Base-by-base conservation (phyloP, 1,140 invertebrate genomes). In the Sarcophaga peregrina region DNA sequence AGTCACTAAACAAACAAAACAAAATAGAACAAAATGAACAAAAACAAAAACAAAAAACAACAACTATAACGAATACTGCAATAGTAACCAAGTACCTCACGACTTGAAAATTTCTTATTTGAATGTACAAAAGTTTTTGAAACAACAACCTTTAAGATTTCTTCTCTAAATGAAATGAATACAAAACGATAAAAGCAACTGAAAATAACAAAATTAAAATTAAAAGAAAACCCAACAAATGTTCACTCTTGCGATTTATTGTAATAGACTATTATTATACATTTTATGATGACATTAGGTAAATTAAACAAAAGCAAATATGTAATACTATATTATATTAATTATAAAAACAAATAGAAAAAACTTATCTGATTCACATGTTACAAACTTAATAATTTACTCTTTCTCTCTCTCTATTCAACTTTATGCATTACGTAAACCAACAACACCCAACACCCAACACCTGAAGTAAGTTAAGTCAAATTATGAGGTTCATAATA, bases 211-310 rank as follows among this genome's bases (percentile, higher is more conserved):
- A n/a, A n/a, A n/a, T n/a, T n/a, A n/a, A 37, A 25, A 68, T 25
- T 68, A 20, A 10, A 15, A 68, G 0, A 0, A 17, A 68, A 68
- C 17, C 15, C 7, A 58, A n/a, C 54, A 13, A n/a, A 58, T n/a
- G 54, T 58, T 58, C 11, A 58, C 54, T 58, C n/a, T 58, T n/a
- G n/a, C 15, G 3, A 58, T n/a, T 58, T 58, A 58, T n/a, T 58
- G n/a, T 5, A n/a, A 58, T 58, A 58, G n/a, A 58, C 11, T 58
- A 58, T 58, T 58, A 37, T 37, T 37, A 37, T 37, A 37, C 15
- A 58, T 58, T 58, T 58, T 58, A 58, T 58, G 54, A 58, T 58
- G 54, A 58, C 54, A 58, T 58, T 58, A 58, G 54, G 13, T 13
- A 58, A 58, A n/a, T 58, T 58, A 13, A 58, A 58, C 15, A 13